Evolutionary conservation across 2,888 invertebrate genomes (phyloP), one percentile per base, ranked within the genome.

Genomic region (Flexamia atlantica): DNA sequence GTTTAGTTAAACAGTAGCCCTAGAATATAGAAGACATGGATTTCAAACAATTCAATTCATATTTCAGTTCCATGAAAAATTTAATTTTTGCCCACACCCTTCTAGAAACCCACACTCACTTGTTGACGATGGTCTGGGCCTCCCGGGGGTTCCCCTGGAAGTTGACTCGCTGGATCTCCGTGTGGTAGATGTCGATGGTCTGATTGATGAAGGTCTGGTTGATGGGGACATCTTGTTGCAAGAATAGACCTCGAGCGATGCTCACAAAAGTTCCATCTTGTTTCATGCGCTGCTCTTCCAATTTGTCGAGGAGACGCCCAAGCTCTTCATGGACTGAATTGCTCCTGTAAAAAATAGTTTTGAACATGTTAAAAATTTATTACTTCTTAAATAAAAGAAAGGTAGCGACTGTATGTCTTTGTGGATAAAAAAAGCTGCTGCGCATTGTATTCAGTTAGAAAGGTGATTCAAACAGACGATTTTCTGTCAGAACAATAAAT

Each of bases 31-130:
- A n/a, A n/a, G n/a, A n/a, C n/a, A n/a, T n/a, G n/a, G n/a, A n/a
- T n/a, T n/a, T n/a, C n/a, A n/a, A n/a, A n/a, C n/a, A n/a, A n/a
- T n/a, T n/a, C n/a, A n/a, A n/a, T n/a, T n/a, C n/a, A n/a, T n/a
- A n/a, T n/a, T n/a, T n/a, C n/a, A n/a, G n/a, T n/a, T n/a, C n/a
- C n/a, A n/a, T n/a, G n/a, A n/a, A n/a, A n/a, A n/a, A n/a, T n/a
- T n/a, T n/a, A n/a, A n/a, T n/a, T n/a, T n/a, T n/a, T n/a, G n/a
- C n/a, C n/a, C n/a, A n/a, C n/a, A n/a, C n/a, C n/a, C n/a, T n/a
- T n/a, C n/a, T n/a, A n/a, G n/a, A n/a, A n/a, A n/a, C n/a, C n/a
- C 7, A 50, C 14, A 87, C 86, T 85, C 85, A 87, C 88, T 85
- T 85, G 83, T 88, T 88, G 14, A 88, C 86, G 10, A 68, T 80